A percentile compares a stretch with the other conserved stretches of the same genome.
Conservation (phyloP, 1,140 invertebrate genomes). For the Hormaphis cornu region DNA sequence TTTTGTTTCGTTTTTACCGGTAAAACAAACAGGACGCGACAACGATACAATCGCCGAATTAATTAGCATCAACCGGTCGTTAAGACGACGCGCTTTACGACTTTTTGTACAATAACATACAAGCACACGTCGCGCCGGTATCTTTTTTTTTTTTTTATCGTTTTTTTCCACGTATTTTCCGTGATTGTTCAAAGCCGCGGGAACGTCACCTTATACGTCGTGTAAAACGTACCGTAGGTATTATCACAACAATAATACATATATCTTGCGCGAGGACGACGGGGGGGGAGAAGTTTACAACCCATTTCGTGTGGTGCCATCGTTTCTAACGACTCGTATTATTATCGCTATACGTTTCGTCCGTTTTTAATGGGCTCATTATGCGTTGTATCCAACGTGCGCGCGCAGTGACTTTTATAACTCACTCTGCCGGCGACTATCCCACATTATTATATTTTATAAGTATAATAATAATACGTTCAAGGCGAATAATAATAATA, state of each 20-base stretch:
- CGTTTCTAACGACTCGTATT: not conserved
- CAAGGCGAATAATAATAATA: no score
- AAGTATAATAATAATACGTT: no score
- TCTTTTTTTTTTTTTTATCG: not conserved
- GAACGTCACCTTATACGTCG: no score
- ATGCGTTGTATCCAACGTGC: not conserved
- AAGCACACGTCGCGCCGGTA: not conserved
- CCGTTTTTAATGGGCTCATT: slow-evolving; percentile 11
- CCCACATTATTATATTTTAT: no score
- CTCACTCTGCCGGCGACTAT: no score
- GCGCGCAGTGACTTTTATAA: slow-evolving; percentile 22
- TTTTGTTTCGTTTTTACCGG: not conserved
- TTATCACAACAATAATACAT: not conserved
- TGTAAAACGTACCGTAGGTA: not conserved
- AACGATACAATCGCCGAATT: slow-evolving; percentile 13
- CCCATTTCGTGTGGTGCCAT: not conserved
- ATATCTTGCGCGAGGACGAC: no score
- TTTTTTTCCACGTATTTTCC: not conserved
- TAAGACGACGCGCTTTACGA: slow-evolving; percentile 13
- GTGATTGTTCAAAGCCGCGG: no score
- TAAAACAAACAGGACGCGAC: slow-evolving; percentile 5
- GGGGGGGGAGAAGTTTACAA: not conserved
- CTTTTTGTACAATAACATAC: not conserved
- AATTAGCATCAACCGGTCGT: slow-evolving; percentile 28
- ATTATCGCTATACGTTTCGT: no score